Conservation (phyloP, 2,797 vertebrate genomes). For the Bucorvus abyssinicus region DNA sequence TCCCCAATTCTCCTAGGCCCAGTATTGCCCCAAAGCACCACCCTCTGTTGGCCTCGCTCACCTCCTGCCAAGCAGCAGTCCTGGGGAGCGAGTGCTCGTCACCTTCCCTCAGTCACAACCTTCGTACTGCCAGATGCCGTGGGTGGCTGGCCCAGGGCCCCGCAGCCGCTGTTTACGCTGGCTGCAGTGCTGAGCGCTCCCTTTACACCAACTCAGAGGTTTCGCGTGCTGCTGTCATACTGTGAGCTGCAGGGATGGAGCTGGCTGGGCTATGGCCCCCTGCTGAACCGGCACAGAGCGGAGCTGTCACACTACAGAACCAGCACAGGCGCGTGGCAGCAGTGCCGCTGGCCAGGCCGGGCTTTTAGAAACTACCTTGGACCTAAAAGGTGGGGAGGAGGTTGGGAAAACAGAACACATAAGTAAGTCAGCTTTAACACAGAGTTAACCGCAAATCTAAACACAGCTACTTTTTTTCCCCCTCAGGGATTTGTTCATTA, state of each 20-base stretch:
- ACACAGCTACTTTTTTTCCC: fast-evolving
- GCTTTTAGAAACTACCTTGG: background rate
- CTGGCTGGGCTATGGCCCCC: background rate
- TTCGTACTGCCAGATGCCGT: fast-evolving
- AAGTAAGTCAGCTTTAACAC: background rate
- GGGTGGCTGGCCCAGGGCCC: fast-evolving
- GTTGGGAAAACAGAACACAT: background rate
- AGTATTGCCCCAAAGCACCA: fast-evolving
- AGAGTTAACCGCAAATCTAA: background rate
- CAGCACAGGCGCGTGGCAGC: background rate
- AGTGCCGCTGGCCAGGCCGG: fast-evolving
- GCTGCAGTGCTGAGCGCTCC: background rate
- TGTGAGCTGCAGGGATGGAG: background rate
- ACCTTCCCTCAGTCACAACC: background rate
- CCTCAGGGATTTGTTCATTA: background rate
- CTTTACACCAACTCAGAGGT: background rate
- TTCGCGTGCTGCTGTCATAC: background rate
- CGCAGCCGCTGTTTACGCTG: fast-evolving
- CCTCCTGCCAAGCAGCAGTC: fast-evolving
- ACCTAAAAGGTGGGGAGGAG: background rate
- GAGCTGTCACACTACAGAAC: background rate
- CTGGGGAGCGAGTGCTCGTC: fast-evolving
- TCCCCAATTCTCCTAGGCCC: too few species aligned
- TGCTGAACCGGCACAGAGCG: background rate
- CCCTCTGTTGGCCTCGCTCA: background rate